Conservation (phyloP, 2,888 invertebrate species). For the Latrodectus elegans region DNA sequence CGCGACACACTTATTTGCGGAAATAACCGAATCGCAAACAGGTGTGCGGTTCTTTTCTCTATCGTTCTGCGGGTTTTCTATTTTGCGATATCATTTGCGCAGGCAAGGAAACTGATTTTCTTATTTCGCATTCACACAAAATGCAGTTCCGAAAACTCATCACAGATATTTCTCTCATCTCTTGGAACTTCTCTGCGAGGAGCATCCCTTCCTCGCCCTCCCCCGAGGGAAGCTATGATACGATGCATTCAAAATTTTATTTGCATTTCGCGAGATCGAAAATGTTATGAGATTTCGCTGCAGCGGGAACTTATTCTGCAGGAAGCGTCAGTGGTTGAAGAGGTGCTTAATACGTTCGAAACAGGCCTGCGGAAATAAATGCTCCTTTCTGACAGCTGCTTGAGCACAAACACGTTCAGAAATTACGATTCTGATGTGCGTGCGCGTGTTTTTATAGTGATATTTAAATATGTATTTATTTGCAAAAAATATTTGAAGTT, state of each 20-base stretch:
- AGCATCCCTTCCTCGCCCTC: constrained; percentile 39
- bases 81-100: constrained; percentile 56
- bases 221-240: constrained; percentile 37
- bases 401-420: no score
- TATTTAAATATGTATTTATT: no score
- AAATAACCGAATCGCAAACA: neutral
- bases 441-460: no score
- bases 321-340: constrained; percentile 15
- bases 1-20: neutral
- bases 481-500: no score
- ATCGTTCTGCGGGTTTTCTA: constrained; percentile 33
- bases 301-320: neutral
- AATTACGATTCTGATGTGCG: no score
- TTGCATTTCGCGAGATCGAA: constrained; percentile 61
- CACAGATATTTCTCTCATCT: constrained; percentile 45
- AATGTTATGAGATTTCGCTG: constrained; percentile 55
- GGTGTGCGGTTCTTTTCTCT: neutral
- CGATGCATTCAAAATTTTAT: constrained; percentile 60
- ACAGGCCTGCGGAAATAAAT: neutral
- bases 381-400: neutral
- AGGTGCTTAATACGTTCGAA: constrained; percentile 17
- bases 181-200: constrained; percentile 12
- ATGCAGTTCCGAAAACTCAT: constrained; percentile 53
- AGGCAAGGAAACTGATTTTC: constrained; percentile 13
- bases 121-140: constrained; percentile 21